These are phyloP conservation scores for Pardalotus punctatus DNA, from an alignment of 2,113 vertebrate species.

Conservation along the genomic window DNA sequence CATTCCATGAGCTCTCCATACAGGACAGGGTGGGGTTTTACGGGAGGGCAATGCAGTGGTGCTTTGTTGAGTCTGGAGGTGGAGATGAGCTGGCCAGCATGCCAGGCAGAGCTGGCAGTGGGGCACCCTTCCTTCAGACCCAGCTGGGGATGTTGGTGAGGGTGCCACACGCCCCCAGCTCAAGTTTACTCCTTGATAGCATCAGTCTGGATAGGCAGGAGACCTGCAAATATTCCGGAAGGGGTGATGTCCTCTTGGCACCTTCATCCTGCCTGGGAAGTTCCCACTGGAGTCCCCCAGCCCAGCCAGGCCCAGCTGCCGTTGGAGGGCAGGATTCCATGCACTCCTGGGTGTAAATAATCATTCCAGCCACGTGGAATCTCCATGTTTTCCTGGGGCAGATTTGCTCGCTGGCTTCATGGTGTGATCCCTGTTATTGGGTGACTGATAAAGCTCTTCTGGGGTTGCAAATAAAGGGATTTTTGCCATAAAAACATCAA, in stretches of 20 bases:
- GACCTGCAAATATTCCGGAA: background rate
- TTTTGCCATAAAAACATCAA: background rate
- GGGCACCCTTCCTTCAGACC: background rate
- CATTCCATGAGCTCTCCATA: background rate
- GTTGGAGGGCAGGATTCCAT: background rate
- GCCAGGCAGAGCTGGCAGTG: background rate
- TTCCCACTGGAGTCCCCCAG: background rate
- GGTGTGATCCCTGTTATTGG: accelerated
- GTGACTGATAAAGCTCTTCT: background rate
- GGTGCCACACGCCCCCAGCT: background rate
- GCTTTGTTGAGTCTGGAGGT: background rate
- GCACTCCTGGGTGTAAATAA: background rate
- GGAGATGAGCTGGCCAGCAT: background rate
- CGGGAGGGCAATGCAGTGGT: background rate
- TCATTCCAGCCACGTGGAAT: background rate
- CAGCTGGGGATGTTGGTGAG: background rate
- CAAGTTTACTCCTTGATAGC: background rate
- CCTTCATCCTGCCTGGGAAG: background rate
- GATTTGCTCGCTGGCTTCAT: background rate
- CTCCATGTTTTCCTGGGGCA: background rate
- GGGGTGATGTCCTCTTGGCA: background rate
- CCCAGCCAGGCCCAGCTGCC: background rate
- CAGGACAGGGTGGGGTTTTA: background rate
- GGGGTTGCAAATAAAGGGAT: background rate
- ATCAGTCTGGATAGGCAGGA: background rate